A percentile compares a stretch with the other conserved stretches of the same genome.
Conservation (phyloP, 2,888 invertebrate genomes). For the Lasioglossum calceatum region DNA sequence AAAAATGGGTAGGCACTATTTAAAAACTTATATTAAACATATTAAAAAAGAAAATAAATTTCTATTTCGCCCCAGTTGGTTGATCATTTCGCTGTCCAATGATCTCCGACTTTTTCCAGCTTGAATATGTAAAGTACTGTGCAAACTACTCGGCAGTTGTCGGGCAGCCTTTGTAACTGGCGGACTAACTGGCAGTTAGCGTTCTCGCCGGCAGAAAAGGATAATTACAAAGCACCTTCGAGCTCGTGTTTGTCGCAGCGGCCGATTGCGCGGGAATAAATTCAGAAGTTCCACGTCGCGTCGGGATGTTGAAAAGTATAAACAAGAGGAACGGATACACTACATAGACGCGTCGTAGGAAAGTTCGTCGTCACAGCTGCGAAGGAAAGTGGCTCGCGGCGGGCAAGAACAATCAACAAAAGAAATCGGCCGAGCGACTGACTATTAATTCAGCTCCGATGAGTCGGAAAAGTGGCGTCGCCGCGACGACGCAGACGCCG, state of each 20-base stretch:
- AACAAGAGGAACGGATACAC: not conserved
- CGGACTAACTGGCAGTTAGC: not conserved
- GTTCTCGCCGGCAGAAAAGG: not conserved
- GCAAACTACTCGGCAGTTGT: not conserved
- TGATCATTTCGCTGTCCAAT: no score
- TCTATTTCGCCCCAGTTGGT: no score
- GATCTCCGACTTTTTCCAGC: not conserved
- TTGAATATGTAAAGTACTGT: not conserved
- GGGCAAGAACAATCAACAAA: conserved; percentile 45
- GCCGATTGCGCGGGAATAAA: not conserved
- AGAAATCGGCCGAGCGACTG: conserved; percentile 46
- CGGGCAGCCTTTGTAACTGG: not conserved
- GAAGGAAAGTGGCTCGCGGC: conserved; percentile 15
- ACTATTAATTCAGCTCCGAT: conserved; percentile 65
- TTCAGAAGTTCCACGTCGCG: not conserved
- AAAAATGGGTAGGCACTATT: no score
- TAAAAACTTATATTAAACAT: no score
- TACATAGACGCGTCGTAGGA: not conserved
- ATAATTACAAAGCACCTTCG: not conserved
- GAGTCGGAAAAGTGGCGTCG: conserved; percentile 61
- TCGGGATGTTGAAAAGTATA: conserved; percentile 3
- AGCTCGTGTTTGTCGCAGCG: not conserved
- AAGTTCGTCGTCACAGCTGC: conserved; percentile 19
- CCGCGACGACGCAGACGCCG: conserved; percentile 36
- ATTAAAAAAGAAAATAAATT: no score